These are phyloP conservation scores for Chalcosyrphus nemorum DNA, from an alignment of 2,888 invertebrate species.

Conservation along the genomic window DNA sequence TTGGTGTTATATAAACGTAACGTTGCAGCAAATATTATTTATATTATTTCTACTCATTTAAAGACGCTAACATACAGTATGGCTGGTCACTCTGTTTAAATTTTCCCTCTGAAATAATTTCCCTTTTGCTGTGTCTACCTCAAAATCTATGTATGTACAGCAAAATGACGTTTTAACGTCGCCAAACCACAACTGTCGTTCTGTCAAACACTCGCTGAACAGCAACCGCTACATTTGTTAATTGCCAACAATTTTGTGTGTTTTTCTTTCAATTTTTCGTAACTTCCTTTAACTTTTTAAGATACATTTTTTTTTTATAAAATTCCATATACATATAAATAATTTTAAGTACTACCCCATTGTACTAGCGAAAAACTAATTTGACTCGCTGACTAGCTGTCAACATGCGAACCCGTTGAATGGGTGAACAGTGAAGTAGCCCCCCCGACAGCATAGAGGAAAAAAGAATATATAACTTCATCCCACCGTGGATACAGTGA, in stretches of 20 bases:
- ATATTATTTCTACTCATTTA: too few species aligned
- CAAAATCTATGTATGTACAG: not conserved
- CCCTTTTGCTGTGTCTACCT: too few species aligned
- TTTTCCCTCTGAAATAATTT: not conserved
- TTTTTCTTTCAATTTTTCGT: not conserved
- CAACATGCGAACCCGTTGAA: constrained; percentile 27
- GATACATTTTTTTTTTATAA: not conserved
- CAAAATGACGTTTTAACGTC: constrained; percentile 24
- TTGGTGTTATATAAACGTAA: too few species aligned
- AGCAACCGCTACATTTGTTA: constrained; percentile 17
- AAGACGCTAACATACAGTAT: too few species aligned
- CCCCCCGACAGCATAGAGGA: too few species aligned
- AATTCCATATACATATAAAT: not conserved
- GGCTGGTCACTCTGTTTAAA: too few species aligned
- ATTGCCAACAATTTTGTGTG: not conserved
- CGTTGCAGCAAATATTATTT: too few species aligned
- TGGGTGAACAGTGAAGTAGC: too few species aligned
- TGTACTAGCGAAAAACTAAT: not conserved
- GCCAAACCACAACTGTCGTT: constrained; percentile 28
- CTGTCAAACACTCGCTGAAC: constrained; percentile 6
- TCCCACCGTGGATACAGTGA: too few species aligned
- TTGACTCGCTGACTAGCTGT: not conserved
- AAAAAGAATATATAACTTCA: not conserved
- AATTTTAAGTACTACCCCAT: not conserved
- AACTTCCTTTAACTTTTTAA: not conserved